phyloP scores from a whole-genome alignment of 2,797 vertebrate genomes.

The Lepus townsendii region DNA sequence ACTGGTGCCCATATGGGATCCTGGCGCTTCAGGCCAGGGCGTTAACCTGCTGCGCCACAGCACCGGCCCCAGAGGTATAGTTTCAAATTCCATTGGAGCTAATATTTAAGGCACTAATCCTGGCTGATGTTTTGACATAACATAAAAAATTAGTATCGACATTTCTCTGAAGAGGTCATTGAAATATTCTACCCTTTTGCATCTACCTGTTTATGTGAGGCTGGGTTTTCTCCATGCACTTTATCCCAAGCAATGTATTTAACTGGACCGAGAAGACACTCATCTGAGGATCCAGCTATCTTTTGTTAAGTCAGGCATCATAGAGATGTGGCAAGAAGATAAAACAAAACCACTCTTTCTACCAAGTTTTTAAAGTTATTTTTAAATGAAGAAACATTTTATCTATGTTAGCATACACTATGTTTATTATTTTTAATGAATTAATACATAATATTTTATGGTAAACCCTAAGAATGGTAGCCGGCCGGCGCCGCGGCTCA shows the following conservation, averaged over 20 bases:
- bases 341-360: slow-evolving; percentile 20
- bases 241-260: background rate
- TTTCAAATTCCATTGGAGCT: slow-evolving; percentile 4
- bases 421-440: background rate
- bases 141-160: background rate
- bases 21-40: too few relatives aligned
- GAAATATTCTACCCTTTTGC: background rate
- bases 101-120: background rate
- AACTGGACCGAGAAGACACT: background rate
- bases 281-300: background rate
- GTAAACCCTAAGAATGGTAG: background rate
- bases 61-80: background rate
- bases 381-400: background rate
- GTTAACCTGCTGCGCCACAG: too few relatives aligned
- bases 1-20: too few relatives aligned
- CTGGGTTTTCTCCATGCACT: background rate
- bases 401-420: background rate
- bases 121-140: background rate
- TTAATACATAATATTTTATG: slow-evolving; percentile 15
- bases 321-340: slow-evolving; percentile 34
- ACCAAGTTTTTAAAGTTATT: background rate
- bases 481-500: too few relatives aligned
- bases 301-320: background rate
- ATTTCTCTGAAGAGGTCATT: background rate
- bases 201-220: background rate